These are phyloP conservation scores for Spilosoma lubricipeda DNA, from an alignment of 2,888 invertebrate species.

Conservation along the genomic window DNA sequence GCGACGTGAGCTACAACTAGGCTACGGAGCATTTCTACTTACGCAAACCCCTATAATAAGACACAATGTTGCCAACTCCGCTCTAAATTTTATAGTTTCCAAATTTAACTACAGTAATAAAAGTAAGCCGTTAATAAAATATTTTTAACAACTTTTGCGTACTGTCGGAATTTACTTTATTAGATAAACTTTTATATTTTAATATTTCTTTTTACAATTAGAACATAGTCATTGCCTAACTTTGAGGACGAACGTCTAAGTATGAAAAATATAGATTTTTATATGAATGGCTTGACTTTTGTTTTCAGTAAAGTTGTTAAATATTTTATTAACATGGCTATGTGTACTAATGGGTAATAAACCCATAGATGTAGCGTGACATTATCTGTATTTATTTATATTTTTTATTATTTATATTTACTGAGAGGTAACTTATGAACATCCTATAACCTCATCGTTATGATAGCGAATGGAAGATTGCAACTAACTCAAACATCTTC, in stretches of 20 bases:
- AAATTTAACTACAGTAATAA: background rate
- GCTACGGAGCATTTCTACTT: conserved; percentile 55
- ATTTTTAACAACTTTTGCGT: background rate
- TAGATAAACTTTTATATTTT: background rate
- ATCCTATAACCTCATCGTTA: background rate
- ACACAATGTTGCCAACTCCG: conserved; percentile 15
- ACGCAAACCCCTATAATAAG: conserved; percentile 11
- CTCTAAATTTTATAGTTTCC: conserved; percentile 3
- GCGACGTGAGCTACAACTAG: conserved; percentile 51
- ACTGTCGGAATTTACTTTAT: background rate
- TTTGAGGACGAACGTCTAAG: background rate
- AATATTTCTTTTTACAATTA: too few relatives aligned
- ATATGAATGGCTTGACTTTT: background rate
- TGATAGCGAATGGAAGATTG: background rate
- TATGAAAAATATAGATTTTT: conserved; percentile 8
- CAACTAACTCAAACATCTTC: background rate
- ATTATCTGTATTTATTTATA: too few relatives aligned
- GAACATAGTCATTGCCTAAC: too few relatives aligned
- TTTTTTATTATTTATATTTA: too few relatives aligned
- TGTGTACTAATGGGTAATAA: background rate
- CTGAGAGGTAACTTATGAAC: background rate
- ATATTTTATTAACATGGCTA: background rate
- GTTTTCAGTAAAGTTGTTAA: background rate
- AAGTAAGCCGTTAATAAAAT: conserved; percentile 10
- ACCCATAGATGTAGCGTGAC: too few relatives aligned